Evolutionary conservation across 2,888 invertebrate genomes (phyloP).

Genomic region (Smittia aterrima): DNA sequence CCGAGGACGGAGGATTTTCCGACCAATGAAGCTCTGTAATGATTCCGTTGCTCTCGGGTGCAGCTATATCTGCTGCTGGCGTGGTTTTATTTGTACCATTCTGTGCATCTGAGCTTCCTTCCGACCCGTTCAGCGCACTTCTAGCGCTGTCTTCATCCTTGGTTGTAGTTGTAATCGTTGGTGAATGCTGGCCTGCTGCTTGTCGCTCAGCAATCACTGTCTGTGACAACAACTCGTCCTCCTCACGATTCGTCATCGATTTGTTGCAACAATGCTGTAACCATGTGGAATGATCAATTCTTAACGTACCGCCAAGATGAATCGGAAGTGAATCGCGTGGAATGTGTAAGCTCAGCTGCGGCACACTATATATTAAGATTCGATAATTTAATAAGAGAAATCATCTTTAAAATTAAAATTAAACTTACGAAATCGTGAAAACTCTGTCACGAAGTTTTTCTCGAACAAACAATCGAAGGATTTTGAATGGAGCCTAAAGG

Average conservation of each 20-base stretch:
- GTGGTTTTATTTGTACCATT: conserved; percentile 5
- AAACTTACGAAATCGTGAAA: conserved; percentile 90
- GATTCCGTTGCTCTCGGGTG: conserved; percentile 9
- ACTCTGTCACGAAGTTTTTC: conserved; percentile 95
- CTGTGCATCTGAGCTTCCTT: conserved; percentile 46
- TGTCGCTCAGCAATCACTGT: conserved; percentile 45
- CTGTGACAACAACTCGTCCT: conserved; percentile 55
- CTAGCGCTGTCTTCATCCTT: conserved; percentile 54
- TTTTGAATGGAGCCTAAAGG: conserved; percentile 88
- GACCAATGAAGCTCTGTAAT: conserved; percentile 29
- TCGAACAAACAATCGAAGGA: conserved; percentile 88
- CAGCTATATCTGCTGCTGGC: conserved; percentile 43
- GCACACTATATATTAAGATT: too few relatives aligned
- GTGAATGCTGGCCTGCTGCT: conserved; percentile 54
- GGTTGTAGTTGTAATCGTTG: conserved; percentile 50
- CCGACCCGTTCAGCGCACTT: conserved; percentile 56
- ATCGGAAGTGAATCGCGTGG: conserved; percentile 84
- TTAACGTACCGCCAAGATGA: conserved; percentile 83
- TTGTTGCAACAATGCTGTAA: conserved; percentile 66
- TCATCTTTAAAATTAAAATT: too few relatives aligned
- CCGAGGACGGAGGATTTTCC: conserved; percentile 67
- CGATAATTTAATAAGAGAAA: too few relatives aligned
- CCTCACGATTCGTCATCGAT: conserved; percentile 79
- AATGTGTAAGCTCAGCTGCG: conserved; percentile 86
- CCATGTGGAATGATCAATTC: conserved; percentile 90